Percentiles rank a stretch among this genome's conserved stretches.
phyloP scores from a whole-genome alignment of 30 jellyfish, hydroid and myxozoan species.

The Hydractinia echinata region DNA sequence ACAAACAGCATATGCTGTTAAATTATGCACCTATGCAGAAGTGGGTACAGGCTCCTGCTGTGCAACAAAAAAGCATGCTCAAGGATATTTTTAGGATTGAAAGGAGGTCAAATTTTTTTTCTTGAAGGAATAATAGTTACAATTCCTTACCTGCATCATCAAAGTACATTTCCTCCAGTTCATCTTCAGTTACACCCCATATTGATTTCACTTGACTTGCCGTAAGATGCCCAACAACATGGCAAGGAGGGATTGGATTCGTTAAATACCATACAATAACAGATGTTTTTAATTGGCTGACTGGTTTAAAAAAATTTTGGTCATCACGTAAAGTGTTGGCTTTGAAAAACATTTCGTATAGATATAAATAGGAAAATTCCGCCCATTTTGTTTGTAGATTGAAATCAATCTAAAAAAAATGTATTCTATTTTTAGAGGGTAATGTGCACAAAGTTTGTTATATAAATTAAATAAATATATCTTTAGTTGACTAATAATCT shows the following conservation, averaged over 20 bases:
- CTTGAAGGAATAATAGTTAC: neutral
- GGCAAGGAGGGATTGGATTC: conserved; percentile 96
- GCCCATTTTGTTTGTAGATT: conserved; percentile 73
- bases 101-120: neutral
- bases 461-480: too few species aligned
- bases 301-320: conserved; percentile 92
- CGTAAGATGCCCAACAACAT: conserved; percentile 87
- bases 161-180: conserved; percentile 87
- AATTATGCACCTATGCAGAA: too few species aligned
- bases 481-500: too few species aligned
- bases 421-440: too few species aligned
- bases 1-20: too few species aligned
- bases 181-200: conserved; percentile 98
- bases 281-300: conserved; percentile 87
- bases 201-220: conserved; percentile 96
- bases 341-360: conserved; percentile 88
- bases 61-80: neutral
- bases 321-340: conserved; percentile 83
- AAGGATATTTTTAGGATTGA: neutral
- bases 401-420: conserved; percentile 53
- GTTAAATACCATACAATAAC: conserved; percentile 91
- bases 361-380: conserved; percentile 67
- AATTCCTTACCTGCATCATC: conserved; percentile 85
- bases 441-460: too few species aligned
- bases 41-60: neutral